phyloP scores from a whole-genome alignment of 1,140 invertebrate genomes.

The Olivierus martensii region DNA sequence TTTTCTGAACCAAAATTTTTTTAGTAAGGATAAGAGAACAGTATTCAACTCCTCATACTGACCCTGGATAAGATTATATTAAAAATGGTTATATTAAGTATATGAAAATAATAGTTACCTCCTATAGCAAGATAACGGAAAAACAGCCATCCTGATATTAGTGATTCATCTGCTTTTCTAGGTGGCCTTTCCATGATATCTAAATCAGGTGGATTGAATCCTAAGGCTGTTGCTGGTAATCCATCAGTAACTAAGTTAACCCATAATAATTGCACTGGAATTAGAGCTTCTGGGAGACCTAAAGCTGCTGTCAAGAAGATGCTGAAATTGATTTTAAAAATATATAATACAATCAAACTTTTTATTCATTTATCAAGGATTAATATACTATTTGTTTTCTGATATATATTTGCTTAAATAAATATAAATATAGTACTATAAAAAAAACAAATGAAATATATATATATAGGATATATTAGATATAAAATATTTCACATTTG shows the following conservation, averaged over 20 bases:
- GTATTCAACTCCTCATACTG: no score
- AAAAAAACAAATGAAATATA: background rate
- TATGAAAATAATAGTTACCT: no score
- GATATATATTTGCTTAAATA: background rate
- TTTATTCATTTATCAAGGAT: background rate
- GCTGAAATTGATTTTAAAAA: slow-evolving; percentile 33
- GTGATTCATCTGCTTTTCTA: slow-evolving; percentile 88
- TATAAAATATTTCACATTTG: no score
- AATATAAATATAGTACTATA: background rate
- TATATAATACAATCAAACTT: background rate
- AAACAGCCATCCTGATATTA: slow-evolving; percentile 99
- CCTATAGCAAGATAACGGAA: slow-evolving; percentile 96
- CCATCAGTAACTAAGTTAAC: slow-evolving; percentile 99
- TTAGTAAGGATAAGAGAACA: no score
- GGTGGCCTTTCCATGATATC: slow-evolving; percentile 97
- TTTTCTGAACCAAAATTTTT: no score
- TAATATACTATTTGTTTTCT: background rate
- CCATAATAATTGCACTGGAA: slow-evolving; percentile 98
- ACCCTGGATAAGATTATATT: no score
- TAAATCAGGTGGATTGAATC: slow-evolving; percentile 98
- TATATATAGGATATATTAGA: no score
- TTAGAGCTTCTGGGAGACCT: slow-evolving; percentile 97
- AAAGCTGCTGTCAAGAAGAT: slow-evolving; percentile 99
- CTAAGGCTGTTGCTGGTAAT: slow-evolving; percentile 97
- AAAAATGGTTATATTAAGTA: no score